Conservation (phyloP, 2,888 invertebrate genomes). For the Caenorhabditis imperialis region DNA sequence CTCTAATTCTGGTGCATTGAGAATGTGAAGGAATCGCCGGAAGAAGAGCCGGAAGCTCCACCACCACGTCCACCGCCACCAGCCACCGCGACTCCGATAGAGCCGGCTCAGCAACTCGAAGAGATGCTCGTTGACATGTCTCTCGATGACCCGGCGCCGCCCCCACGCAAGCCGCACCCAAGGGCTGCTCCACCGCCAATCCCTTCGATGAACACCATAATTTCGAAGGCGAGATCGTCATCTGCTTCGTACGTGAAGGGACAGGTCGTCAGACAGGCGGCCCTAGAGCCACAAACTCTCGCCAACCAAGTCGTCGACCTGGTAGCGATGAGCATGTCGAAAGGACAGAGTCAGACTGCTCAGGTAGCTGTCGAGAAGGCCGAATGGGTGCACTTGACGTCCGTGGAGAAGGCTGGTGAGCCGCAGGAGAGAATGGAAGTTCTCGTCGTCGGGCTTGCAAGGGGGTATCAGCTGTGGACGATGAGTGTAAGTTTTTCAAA, state of each 20-base stretch:
- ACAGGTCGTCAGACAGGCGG: slow-evolving; percentile 64
- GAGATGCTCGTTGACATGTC: slow-evolving; percentile 44
- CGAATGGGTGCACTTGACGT: slow-evolving; percentile 67
- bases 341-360: slow-evolving; percentile 38
- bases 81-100: too few relatives aligned
- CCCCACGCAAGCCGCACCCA: slow-evolving; percentile 25
- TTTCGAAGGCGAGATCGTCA: slow-evolving; percentile 19
- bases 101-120: neutral
- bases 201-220: slow-evolving; percentile 35
- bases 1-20: slow-evolving; percentile 3
- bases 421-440: slow-evolving; percentile 85
- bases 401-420: slow-evolving; percentile 59
- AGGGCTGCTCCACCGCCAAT: slow-evolving; percentile 18
- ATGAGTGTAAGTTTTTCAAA: slow-evolving; percentile 78
- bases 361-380: slow-evolving; percentile 59
- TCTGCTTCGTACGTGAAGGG: slow-evolving; percentile 58
- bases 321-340: slow-evolving; percentile 64
- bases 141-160: slow-evolving; percentile 31
- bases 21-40: slow-evolving; percentile 41
- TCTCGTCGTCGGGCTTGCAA: slow-evolving; percentile 89
- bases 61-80: neutral
- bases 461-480: slow-evolving; percentile 85
- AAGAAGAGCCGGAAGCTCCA: slow-evolving; percentile 15
- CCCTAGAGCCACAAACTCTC: slow-evolving; percentile 31
- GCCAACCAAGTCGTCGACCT: slow-evolving; percentile 38